These are phyloP conservation scores for Erebia aethiops DNA, from an alignment of 2,888 invertebrate genomes.

Conservation along the genomic window DNA sequence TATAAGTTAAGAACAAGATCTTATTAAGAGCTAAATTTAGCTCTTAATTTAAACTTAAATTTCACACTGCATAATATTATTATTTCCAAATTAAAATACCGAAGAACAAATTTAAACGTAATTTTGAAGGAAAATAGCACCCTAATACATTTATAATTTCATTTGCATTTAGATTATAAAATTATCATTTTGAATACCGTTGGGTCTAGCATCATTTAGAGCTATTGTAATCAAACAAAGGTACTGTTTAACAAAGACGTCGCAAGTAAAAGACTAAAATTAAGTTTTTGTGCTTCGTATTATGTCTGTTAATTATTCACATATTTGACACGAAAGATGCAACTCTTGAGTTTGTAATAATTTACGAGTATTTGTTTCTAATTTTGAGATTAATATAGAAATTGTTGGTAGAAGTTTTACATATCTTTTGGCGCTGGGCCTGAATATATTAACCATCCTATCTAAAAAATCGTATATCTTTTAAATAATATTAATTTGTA, in stretches of 20 bases:
- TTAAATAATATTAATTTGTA: neutral
- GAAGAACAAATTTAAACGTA: conserved; percentile 2
- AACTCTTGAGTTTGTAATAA: neutral
- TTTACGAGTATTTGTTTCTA: no score
- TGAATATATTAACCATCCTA: no score
- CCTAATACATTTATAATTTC: conserved; percentile 38
- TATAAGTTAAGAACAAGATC: neutral
- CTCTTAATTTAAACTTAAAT: conserved; percentile 1
- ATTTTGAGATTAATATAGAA: no score
- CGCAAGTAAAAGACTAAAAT: conserved; percentile 26
- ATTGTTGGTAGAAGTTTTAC: neutral
- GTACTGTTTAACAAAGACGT: conserved; percentile 31
- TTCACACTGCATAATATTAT: conserved; percentile 11
- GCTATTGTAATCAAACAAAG: conserved; percentile 37
- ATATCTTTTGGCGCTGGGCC: no score
- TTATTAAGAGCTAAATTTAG: neutral
- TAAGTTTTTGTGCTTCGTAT: neutral
- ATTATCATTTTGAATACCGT: conserved; percentile 45
- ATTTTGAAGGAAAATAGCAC: conserved; percentile 22
- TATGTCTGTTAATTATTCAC: neutral
- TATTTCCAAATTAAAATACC: conserved; percentile 14
- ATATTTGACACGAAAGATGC: neutral
- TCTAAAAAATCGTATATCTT: neutral
- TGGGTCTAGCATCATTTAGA: conserved; percentile 41
- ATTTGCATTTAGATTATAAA: conserved; percentile 48